Percentiles rank a stretch among this genome's conserved stretches.
Conservation (phyloP, 2,113 vertebrate species). For the Cyphomyrus plagiostoma region DNA sequence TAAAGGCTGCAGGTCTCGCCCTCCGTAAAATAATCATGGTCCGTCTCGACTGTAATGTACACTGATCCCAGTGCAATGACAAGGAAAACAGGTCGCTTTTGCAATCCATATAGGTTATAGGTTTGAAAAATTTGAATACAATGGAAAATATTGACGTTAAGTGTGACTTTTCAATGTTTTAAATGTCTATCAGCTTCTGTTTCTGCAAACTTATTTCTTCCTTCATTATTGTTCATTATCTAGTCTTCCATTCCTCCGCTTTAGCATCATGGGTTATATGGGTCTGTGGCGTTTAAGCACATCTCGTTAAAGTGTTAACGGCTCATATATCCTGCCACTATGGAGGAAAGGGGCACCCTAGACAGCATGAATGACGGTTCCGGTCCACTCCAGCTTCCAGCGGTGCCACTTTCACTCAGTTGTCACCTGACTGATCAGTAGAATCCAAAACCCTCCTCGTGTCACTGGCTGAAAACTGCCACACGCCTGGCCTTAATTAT, state of each 20-base stretch:
- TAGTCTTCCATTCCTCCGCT: neutral
- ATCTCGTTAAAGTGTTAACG: neutral
- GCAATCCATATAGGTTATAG: neutral
- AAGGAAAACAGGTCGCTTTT: neutral
- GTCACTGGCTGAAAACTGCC: neutral
- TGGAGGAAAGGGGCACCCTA: neutral
- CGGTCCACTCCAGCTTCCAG: neutral
- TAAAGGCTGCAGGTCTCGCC: neutral
- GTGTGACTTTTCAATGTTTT: neutral
- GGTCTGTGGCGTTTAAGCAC: neutral
- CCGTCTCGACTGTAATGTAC: neutral
- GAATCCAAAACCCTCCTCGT: constrained; percentile 21
- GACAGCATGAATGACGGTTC: neutral
- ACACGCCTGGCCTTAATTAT: constrained; percentile 33
- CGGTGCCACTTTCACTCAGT: neutral
- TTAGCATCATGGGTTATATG: neutral
- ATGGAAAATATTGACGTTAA: neutral
- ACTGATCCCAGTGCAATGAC: neutral
- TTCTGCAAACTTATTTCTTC: neutral
- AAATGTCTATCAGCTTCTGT: neutral
- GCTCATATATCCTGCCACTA: neutral
- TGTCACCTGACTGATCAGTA: constrained; percentile 20
- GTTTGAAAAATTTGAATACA: neutral
- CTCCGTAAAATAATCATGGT: neutral
- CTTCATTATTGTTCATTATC: neutral